These are phyloP conservation scores for Thinocorus orbignyianus DNA, from an alignment of 2,113 vertebrate genomes.

Conservation along the genomic window DNA sequence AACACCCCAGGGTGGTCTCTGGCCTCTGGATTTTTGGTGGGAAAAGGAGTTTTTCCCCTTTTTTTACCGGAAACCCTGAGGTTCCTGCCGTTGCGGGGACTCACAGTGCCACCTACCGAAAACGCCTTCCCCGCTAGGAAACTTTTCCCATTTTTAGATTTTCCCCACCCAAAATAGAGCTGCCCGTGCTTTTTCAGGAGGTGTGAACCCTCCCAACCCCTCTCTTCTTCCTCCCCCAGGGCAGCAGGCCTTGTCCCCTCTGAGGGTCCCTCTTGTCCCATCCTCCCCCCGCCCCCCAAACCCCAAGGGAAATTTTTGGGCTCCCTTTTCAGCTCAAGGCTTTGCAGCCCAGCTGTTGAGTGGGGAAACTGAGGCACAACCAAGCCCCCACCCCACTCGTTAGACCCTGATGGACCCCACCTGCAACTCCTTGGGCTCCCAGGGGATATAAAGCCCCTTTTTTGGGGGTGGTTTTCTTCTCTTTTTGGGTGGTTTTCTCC, in stretches of 20 bases:
- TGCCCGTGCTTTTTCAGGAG: accelerated
- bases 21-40: accelerated
- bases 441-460: too few species aligned
- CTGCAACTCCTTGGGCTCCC: too few species aligned
- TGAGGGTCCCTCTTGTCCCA: too few species aligned
- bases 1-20: background rate
- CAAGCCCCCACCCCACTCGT: too few species aligned
- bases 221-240: too few species aligned
- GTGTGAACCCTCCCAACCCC: too few species aligned
- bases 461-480: too few species aligned
- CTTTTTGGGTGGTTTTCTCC: too few species aligned
- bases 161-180: background rate
- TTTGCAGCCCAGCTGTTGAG: too few species aligned
- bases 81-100: background rate
- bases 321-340: background rate
- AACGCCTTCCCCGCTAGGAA: accelerated
- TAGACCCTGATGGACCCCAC: too few species aligned
- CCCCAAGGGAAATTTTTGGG: background rate
- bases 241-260: accelerated
- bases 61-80: accelerated
- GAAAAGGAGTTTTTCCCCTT: accelerated
- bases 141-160: background rate
- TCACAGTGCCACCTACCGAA: conserved; percentile 32
- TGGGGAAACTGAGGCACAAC: too few species aligned
- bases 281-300: too few species aligned